phyloP scores from a whole-genome alignment of 2,113 vertebrate species.

The Callipepla californica region DNA sequence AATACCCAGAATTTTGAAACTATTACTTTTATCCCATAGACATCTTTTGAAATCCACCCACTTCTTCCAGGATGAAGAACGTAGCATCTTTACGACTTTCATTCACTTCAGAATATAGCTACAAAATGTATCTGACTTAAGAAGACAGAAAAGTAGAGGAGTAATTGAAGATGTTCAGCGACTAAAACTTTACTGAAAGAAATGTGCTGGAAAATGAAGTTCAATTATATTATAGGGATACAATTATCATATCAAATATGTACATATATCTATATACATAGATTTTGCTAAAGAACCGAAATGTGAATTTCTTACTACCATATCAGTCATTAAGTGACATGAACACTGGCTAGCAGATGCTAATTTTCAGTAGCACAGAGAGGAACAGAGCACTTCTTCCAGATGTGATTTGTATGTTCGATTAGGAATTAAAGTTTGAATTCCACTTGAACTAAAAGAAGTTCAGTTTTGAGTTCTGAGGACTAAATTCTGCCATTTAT shows the following conservation, averaged over 20 bases:
- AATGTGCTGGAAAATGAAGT: background rate
- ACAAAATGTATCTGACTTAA: background rate
- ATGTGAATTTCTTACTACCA: background rate
- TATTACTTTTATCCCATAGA: constrained; percentile 26
- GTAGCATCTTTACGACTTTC: constrained; percentile 17
- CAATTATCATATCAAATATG: background rate
- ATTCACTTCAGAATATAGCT: background rate
- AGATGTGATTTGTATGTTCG: background rate
- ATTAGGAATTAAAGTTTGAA: background rate
- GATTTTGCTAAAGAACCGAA: background rate
- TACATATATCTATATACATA: accelerated
- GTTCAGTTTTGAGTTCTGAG: background rate
- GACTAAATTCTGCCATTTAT: background rate
- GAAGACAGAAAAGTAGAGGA: background rate
- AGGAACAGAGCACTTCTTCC: background rate
- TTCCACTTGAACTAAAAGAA: background rate
- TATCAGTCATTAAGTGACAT: background rate
- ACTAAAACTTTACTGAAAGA: background rate
- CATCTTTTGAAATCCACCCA: constrained; percentile 38
- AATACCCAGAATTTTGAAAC: constrained; percentile 38
- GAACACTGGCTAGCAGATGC: background rate
- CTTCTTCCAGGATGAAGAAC: constrained; percentile 32
- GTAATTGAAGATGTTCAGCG: background rate
- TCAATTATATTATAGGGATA: background rate
- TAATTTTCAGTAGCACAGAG: background rate